Percentiles rank a stretch among this genome's conserved stretches.
phyloP scores from a whole-genome alignment of 2,888 invertebrate species.

The Chydorus sphaericus region DNA sequence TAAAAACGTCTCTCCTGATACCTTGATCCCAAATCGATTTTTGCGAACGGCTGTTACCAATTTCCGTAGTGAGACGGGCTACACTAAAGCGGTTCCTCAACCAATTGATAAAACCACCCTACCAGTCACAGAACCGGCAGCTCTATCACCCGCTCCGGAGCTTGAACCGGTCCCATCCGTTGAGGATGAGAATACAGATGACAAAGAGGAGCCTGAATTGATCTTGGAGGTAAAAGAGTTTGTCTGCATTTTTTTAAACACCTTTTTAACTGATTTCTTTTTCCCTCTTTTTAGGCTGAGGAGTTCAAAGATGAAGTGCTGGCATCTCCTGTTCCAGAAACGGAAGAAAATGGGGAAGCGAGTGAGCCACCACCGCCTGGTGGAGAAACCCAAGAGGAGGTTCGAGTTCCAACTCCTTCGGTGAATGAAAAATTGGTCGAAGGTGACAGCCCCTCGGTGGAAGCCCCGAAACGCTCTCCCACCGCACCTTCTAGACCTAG shows the following conservation, averaged over 20 bases:
- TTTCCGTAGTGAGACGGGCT: constrained; percentile 84
- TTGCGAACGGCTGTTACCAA: constrained; percentile 73
- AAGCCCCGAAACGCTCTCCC: not conserved
- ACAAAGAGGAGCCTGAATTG: not conserved
- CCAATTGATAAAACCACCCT: not conserved
- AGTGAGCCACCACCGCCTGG: constrained; percentile 6
- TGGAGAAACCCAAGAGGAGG: constrained; percentile 2
- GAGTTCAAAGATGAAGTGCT: not conserved
- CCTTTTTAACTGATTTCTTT: too few species aligned
- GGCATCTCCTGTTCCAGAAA: not conserved
- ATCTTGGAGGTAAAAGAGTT: not conserved
- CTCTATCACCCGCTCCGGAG: too few species aligned
- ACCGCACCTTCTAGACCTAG: not conserved
- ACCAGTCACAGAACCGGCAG: not conserved
- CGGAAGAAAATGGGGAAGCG: not conserved
- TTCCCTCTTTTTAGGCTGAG: not conserved
- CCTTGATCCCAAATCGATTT: constrained; percentile 82
- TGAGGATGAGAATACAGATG: not conserved
- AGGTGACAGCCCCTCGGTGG: not conserved
- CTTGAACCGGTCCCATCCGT: not conserved
- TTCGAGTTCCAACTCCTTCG: constrained; percentile 38
- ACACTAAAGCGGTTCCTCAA: constrained; percentile 38
- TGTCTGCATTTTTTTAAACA: too few species aligned
- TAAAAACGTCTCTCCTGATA: constrained; percentile 80
- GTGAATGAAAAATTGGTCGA: constrained; percentile 37